A percentile compares a stretch with the other conserved stretches of the same genome.
Conservation (phyloP, 2,797 vertebrate genomes). For the Brachyalestes nurse region DNA sequence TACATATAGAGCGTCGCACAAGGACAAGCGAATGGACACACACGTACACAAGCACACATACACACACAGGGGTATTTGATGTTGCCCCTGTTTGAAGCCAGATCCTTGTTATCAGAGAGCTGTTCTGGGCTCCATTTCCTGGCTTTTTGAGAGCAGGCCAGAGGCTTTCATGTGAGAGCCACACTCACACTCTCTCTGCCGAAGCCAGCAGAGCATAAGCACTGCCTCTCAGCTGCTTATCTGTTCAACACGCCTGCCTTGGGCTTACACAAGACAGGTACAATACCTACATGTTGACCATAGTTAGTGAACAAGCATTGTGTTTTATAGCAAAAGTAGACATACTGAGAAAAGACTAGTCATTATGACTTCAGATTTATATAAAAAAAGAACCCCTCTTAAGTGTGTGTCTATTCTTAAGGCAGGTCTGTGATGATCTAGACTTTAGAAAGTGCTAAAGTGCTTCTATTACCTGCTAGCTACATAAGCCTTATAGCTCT, state of each 20-base stretch:
- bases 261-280: slow-evolving; percentile 68
- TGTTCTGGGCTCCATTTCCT: slow-evolving; percentile 87
- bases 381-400: neutral
- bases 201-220: slow-evolving; percentile 73
- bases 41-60: slow-evolving; percentile 44
- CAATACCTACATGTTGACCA: slow-evolving; percentile 18
- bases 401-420: too few relatives aligned
- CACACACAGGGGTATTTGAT: slow-evolving; percentile 86
- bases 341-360: neutral
- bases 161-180: slow-evolving; percentile 87
- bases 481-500: too few relatives aligned
- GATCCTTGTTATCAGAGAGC: slow-evolving; percentile 89
- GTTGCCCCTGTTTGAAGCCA: slow-evolving; percentile 89
- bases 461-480: too few relatives aligned
- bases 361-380: neutral
- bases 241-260: slow-evolving; percentile 73
- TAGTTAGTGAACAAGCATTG: neutral
- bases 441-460: too few relatives aligned
- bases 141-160: slow-evolving; percentile 83
- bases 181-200: slow-evolving; percentile 65
- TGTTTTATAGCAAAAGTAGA: slow-evolving; percentile 12
- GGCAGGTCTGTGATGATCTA: too few relatives aligned
- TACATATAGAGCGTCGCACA: slow-evolving; percentile 44
- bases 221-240: slow-evolving; percentile 77
- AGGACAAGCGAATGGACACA: slow-evolving; percentile 48